A percentile compares a stretch with the other conserved stretches of the same genome.
These are phyloP conservation scores for Diplodus puntazzo DNA, from an alignment of 2,797 vertebrate species.

Conservation along the genomic window DNA sequence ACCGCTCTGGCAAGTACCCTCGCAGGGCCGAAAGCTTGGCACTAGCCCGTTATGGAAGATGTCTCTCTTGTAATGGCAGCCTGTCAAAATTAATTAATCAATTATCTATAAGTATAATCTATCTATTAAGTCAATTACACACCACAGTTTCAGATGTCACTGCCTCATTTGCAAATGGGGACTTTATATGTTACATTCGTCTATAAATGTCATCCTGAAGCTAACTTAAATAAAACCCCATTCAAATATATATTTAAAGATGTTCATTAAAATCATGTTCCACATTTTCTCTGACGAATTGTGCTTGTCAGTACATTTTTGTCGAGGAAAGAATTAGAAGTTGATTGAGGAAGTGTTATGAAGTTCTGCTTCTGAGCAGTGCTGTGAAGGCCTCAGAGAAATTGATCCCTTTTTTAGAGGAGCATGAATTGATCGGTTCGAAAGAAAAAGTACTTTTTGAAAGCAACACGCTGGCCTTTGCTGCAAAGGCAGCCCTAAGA, in stretches of 20 bases:
- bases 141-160: too few species aligned
- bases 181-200: background rate
- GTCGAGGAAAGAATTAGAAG: background rate
- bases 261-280: background rate
- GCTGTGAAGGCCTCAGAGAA: conserved; percentile 2
- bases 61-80: background rate
- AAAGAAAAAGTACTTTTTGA: conserved; percentile 18
- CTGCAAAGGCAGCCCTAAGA: conserved; percentile 5
- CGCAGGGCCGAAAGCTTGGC: background rate
- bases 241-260: too few species aligned
- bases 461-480: conserved; percentile 49
- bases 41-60: background rate
- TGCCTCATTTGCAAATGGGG: background rate
- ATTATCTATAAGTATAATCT: background rate
- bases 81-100: background rate
- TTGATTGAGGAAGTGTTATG: background rate
- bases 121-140: background rate
- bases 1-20: background rate
- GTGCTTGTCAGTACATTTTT: background rate
- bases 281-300: background rate
- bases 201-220: background rate
- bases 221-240: too few species aligned
- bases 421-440: conserved; percentile 33
- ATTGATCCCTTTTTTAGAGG: conserved; percentile 30
- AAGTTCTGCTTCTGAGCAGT: background rate